Conservation (phyloP, 2,113 vertebrate species). For the Albula goreensis region DNA sequence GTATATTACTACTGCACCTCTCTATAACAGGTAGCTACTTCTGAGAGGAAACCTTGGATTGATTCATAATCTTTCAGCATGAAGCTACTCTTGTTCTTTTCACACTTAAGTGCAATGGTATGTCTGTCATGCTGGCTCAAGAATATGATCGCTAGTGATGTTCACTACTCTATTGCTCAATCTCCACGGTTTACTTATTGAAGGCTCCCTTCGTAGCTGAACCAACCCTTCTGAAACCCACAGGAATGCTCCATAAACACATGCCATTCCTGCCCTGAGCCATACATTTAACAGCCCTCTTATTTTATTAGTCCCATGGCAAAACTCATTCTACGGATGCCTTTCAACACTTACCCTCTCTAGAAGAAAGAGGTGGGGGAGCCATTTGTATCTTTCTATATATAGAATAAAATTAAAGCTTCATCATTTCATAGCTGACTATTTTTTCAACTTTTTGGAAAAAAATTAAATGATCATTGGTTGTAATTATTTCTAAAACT, state of each 20-base stretch:
- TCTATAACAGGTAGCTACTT: neutral
- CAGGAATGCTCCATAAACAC: conserved; percentile 63
- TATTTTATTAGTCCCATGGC: conserved; percentile 49
- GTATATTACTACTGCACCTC: neutral
- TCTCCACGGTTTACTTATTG: conserved; percentile 5
- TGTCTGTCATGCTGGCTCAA: neutral
- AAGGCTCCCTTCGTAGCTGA: conserved; percentile 42
- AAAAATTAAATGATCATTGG: neutral
- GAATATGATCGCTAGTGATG: neutral
- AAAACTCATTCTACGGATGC: conserved; percentile 44
- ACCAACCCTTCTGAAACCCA: conserved; percentile 54
- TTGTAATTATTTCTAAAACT: neutral
- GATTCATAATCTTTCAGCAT: neutral
- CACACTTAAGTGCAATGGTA: neutral
- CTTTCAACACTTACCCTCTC: conserved; percentile 18
- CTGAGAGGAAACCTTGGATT: neutral
- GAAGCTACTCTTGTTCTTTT: neutral
- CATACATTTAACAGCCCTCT: conserved; percentile 66
- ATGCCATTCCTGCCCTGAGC: conserved; percentile 55
- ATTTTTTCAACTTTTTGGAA: neutral
- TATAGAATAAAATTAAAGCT: conserved; percentile 34
- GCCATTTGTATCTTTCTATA: conserved; percentile 57
- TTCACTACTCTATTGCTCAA: neutral
- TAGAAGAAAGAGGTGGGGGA: conserved; percentile 50
- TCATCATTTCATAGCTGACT: neutral